Base-by-base conservation (phyloP, 2,888 invertebrate genomes). In the Acanthococcus lagerstroemiae region DNA sequence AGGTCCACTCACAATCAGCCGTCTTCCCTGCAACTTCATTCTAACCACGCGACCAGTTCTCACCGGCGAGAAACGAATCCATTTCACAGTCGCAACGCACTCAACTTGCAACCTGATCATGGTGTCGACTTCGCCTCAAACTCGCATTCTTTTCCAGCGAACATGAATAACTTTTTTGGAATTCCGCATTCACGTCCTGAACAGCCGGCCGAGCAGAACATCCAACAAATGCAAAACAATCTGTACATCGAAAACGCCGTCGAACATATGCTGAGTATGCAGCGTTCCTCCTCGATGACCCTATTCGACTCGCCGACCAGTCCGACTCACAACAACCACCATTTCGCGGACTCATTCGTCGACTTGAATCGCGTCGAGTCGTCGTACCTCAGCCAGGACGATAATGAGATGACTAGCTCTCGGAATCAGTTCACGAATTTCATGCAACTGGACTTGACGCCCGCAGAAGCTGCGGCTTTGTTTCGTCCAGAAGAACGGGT, bases 351-450 rank as follows among this genome's bases (percentile, higher is more conserved):
- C 37, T 9, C n/a, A n/a, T 37, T 37, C 9, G 22, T 17, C 15
- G 45, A 24, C 21, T 58, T 25, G 50, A 50, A 50, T 50, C 50
- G 21, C 3, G 9, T 50, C 9, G 19, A 50, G 12, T 50, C 19
- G 50, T 50, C 50, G 50, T n/a, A n/a, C 50, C 3, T 50, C 2
- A 12, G 9, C 1, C 50, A 30, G 22, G 21, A 52, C 21, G 61
- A 61, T 7, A 52, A 61, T 22, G 61, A 61, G 6, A 52, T 52
- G 9, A 24, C 15, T 19, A 24, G 12, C 3, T 15, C 25, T 22
- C 52, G 52, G 22, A 61, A 61, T 52, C 24, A 52, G n/a, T 61
- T 61, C 22, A 27, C 61, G n/a, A 61, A 50, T 12, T 61, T 61
- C 30, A 24, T 61, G 22, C 52, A 50, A 22, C 52, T 52, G 19